These are phyloP conservation scores for Dorcus hopei DNA, from an alignment of 2,888 invertebrate species.

Conservation along the genomic window DNA sequence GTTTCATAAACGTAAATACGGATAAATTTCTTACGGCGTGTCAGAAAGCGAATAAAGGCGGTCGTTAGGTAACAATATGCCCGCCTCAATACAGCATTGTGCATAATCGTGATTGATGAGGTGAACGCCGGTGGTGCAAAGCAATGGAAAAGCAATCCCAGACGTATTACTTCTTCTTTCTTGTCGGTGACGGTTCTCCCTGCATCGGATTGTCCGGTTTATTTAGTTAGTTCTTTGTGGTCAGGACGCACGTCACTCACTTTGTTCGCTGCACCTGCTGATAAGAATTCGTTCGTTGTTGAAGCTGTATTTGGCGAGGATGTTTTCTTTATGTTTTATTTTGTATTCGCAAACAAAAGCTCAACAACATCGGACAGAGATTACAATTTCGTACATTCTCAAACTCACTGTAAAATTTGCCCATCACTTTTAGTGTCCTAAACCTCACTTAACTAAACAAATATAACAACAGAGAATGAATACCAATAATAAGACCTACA, in stretches of 20 bases:
- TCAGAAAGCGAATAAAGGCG: conserved; percentile 22
- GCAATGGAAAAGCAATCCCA: conserved; percentile 25
- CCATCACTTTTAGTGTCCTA: no score
- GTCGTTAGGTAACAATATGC: conserved; percentile 24
- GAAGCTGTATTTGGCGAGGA: no score
- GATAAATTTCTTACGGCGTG: conserved; percentile 28
- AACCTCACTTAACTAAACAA: no score
- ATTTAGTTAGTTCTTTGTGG: conserved; percentile 17
- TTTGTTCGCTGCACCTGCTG: not conserved
- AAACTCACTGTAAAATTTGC: no score
- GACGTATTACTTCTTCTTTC: conserved; percentile 16
- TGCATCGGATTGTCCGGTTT: conserved; percentile 12
- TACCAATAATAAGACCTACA: no score
- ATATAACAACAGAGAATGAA: no score
- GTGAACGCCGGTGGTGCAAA: not conserved
- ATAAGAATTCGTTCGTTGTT: not conserved
- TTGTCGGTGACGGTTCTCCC: conserved; percentile 1
- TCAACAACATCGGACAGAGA: no score
- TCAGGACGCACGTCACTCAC: conserved; percentile 3
- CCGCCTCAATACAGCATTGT: conserved; percentile 25
- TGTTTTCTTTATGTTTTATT: no score
- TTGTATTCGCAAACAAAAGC: no score
- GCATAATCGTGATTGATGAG: conserved; percentile 25
- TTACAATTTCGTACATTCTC: no score
- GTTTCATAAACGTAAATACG: conserved; percentile 12